These are phyloP conservation scores for Desoria tigrina DNA, from an alignment of 2,888 invertebrate genomes.

Conservation along the genomic window DNA sequence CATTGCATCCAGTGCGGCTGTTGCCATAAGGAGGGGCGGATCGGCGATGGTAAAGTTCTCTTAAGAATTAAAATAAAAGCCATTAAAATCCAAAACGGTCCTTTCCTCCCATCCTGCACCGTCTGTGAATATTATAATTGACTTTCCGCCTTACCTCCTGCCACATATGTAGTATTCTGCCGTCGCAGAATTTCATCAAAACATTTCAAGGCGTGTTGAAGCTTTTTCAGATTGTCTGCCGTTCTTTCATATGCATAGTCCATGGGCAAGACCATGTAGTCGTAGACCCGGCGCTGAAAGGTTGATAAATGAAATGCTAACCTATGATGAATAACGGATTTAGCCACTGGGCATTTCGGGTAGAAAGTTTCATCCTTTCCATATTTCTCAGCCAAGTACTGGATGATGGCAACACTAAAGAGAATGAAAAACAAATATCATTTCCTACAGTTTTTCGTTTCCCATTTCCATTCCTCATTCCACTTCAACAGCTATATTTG, in stretches of 20 bases:
- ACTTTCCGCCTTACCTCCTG: slow-evolving; percentile 59
- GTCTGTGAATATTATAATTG: not conserved
- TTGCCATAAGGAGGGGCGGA: slow-evolving; percentile 70
- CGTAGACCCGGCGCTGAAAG: slow-evolving; percentile 71
- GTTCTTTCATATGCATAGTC: slow-evolving; percentile 73
- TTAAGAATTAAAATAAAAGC: slow-evolving; percentile 49
- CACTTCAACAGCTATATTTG: no score
- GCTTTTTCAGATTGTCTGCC: slow-evolving; percentile 68
- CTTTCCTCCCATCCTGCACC: not conserved
- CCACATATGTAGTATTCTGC: slow-evolving; percentile 67
- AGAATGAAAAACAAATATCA: slow-evolving; percentile 10
- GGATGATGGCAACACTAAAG: slow-evolving; percentile 65
- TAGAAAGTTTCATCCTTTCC: slow-evolving; percentile 66
- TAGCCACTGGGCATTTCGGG: slow-evolving; percentile 65
- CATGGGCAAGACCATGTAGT: slow-evolving; percentile 59
- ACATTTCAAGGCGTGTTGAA: slow-evolving; percentile 66
- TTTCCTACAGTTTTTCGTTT: not conserved
- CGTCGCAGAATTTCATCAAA: slow-evolving; percentile 69
- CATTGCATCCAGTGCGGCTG: slow-evolving; percentile 72
- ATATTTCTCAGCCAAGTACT: slow-evolving; percentile 77
- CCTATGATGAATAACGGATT: slow-evolving; percentile 76
- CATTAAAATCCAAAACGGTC: no score
- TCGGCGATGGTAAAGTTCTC: slow-evolving; percentile 74
- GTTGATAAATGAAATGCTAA: slow-evolving; percentile 75
- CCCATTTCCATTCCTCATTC: not conserved